Evolutionary conservation across 2,797 vertebrate species (phyloP).

Genomic region (Argyrosomus regius): DNA sequence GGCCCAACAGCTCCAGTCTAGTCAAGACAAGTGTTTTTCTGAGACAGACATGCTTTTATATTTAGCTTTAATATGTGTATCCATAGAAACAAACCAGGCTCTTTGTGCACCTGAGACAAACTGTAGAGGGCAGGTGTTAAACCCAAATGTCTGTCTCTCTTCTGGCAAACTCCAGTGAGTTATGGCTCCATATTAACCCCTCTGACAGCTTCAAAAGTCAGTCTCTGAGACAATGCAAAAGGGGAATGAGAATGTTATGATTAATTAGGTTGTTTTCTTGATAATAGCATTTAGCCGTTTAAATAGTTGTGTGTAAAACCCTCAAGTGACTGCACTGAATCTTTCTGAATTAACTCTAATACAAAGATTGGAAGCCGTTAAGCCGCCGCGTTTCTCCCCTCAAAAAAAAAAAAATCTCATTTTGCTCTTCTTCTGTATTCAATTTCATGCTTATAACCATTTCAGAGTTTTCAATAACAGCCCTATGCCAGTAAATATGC

Average conservation of each 20-base stretch:
- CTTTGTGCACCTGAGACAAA: constrained; percentile 21
- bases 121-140: not conserved
- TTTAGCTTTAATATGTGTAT: constrained; percentile 41
- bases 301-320: constrained; percentile 21
- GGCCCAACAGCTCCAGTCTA: not conserved
- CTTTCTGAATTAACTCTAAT: constrained; percentile 51
- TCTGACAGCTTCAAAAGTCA: constrained; percentile 38
- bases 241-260: constrained; percentile 19
- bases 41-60: constrained; percentile 31
- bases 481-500: constrained; percentile 75
- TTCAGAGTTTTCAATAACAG: constrained; percentile 73
- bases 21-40: not conserved
- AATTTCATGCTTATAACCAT: constrained; percentile 79
- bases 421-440: constrained; percentile 69
- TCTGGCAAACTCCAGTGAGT: constrained; percentile 14
- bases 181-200: constrained; percentile 39
- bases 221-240: constrained; percentile 7
- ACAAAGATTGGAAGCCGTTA: constrained; percentile 50
- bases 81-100: constrained; percentile 57
- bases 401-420: constrained; percentile 47
- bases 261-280: constrained; percentile 55
- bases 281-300: constrained; percentile 41
- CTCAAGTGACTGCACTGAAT: constrained; percentile 26
- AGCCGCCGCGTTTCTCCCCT: constrained; percentile 2
- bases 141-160: constrained; percentile 1